A percentile compares a stretch with the other conserved stretches of the same genome.
phyloP scores from a whole-genome alignment of 2,113 vertebrate species.

The Lathamus discolor region DNA sequence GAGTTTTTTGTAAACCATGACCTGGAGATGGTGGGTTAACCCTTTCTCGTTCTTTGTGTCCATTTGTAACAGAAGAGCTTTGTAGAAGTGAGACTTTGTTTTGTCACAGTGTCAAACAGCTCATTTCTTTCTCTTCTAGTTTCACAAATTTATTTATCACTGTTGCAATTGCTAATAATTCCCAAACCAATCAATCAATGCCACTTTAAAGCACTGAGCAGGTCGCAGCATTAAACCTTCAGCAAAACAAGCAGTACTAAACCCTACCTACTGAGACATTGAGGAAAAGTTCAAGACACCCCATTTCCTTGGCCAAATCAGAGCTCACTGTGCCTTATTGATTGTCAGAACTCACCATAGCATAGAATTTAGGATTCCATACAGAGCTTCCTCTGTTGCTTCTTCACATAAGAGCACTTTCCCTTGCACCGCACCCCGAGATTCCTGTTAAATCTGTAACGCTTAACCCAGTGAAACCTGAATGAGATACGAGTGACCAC shows the following conservation, averaged over 20 bases:
- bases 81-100: not conserved
- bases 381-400: not conserved
- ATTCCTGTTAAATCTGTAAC: not conserved
- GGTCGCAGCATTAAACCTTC: not conserved
- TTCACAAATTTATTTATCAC: not conserved
- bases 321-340: not conserved
- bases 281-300: not conserved
- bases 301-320: not conserved
- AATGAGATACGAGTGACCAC: not conserved
- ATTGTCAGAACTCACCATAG: not conserved
- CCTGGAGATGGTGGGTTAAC: not conserved
- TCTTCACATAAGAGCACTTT: not conserved
- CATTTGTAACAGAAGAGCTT: not conserved
- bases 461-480: not conserved
- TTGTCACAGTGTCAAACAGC: not conserved
- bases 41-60: not conserved
- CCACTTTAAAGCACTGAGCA: not conserved
- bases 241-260: not conserved
- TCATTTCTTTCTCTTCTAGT: not conserved
- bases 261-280: not conserved
- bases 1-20: not conserved
- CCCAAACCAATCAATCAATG: not conserved
- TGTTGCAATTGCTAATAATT: not conserved
- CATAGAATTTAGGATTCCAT: not conserved
- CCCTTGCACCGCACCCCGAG: accelerated